Evolutionary conservation across 2,888 invertebrate genomes (phyloP), one percentile per base, ranked within the genome.

Genomic region (Tholera decimalis): DNA sequence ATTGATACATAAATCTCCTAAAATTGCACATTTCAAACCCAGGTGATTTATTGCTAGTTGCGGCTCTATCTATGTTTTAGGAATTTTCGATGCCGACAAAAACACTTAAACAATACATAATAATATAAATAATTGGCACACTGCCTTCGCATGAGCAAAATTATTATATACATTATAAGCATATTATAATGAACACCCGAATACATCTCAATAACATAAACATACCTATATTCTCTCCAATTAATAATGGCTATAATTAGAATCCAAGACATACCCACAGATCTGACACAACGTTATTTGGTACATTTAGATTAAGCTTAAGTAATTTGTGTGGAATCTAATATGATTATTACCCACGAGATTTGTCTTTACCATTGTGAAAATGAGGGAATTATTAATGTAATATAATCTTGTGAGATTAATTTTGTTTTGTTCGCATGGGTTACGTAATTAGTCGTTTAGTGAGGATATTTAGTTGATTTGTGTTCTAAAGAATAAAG

Each of bases 311-410:
- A 51, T 51, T 22, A 20, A 11, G 15, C 15, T 20, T 3, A 0
- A 66, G 26, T 33, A 33, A 66, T 65, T 50, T 50, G 66, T 63
- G 33, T n/a, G 50, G n/a, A 15, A 18, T 39, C 9, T 24, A 37
- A 35, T 62, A 62, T 39, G 11, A 11, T 65, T 35, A 33, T 66
- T 26, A 20, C 20, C 13, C 15, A 22, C 7, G 15, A 65, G 13
- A 66, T 26, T 51, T 43, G 20, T 43, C 26, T 26, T 50, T 41
- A 26, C 0, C 24, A 41, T 26, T 33, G 18, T 51, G 7, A 7
- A 1, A 9, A n/a, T n/a, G n/a, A 26, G 46, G 4, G 9, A 41
- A 50, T 24, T 11, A 46, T 63, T 22, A 50, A 54, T 11, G 18
- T 24, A 44, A 18, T 22, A 30, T 35, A 35, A 18, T 13, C 6